These are phyloP conservation scores for Hypomesus transpacificus DNA, from an alignment of 2,113 vertebrate species.

Conservation along the genomic window DNA sequence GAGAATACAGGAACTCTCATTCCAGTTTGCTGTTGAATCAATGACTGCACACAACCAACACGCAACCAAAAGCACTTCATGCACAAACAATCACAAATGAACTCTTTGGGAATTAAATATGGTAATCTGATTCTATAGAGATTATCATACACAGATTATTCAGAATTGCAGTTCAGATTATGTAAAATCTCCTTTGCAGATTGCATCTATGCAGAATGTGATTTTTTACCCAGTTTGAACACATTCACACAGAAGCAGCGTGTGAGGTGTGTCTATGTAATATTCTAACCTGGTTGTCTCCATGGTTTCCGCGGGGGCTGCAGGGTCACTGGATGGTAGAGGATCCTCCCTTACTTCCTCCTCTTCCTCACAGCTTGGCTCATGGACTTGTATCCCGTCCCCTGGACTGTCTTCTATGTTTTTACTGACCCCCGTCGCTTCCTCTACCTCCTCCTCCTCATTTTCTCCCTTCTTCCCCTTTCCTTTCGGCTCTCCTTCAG, in stretches of 20 bases:
- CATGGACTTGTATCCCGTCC: slow-evolving; percentile 26
- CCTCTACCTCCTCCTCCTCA: slow-evolving; percentile 27
- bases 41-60: not conserved
- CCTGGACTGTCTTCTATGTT: slow-evolving; percentile 17
- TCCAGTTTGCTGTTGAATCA: not conserved
- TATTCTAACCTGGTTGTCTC: slow-evolving; percentile 1
- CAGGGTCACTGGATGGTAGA: not conserved
- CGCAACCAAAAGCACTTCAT: not conserved
- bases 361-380: slow-evolving; percentile 27
- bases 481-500: slow-evolving; percentile 27
- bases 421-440: slow-evolving; percentile 18
- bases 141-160: no score
- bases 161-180: no score
- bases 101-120: no score
- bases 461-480: slow-evolving; percentile 34
- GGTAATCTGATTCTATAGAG: no score
- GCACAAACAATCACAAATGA: not conserved
- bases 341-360: not conserved
- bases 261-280: not conserved
- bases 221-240: not conserved
- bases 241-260: not conserved
- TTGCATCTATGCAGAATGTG: no score
- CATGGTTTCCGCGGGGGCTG: not conserved
- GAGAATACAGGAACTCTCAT: not conserved
- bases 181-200: no score